phyloP scores from a whole-genome alignment of 2,797 vertebrate genomes.

The Argya squamiceps region DNA sequence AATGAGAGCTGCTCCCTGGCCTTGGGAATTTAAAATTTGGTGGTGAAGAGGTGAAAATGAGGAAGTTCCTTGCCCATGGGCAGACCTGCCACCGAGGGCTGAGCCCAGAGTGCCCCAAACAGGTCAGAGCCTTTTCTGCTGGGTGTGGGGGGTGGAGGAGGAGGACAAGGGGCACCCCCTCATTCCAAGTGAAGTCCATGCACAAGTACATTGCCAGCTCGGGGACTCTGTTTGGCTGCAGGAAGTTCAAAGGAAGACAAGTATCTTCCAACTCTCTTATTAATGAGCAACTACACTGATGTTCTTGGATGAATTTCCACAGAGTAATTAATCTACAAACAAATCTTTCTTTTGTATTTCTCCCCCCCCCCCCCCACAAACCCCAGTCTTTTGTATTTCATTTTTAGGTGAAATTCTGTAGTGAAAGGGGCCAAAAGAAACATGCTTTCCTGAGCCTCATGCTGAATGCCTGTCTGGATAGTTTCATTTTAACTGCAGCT shows the following conservation, averaged over 20 bases:
- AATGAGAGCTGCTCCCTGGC: neutral
- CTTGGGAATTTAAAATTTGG: neutral
- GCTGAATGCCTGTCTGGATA: slow-evolving; percentile 65
- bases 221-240: slow-evolving; percentile 48
- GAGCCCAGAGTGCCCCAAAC: neutral
- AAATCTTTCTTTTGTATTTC: slow-evolving; percentile 70
- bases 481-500: slow-evolving; percentile 69
- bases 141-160: neutral
- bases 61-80: neutral
- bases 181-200: neutral
- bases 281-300: slow-evolving; percentile 47
- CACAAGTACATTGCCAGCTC: neutral
- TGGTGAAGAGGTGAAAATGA: neutral
- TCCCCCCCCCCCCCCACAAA: neutral
- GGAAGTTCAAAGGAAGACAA: slow-evolving; percentile 67
- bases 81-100: accelerated
- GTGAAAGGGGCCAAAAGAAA: slow-evolving; percentile 73
- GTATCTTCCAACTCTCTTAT: slow-evolving; percentile 66
- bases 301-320: slow-evolving; percentile 67
- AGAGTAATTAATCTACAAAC: slow-evolving; percentile 72
- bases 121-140: neutral
- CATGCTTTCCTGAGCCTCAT: slow-evolving; percentile 57
- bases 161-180: neutral
- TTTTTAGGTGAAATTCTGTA: slow-evolving; percentile 65
- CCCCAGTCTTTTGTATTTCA: slow-evolving; percentile 55